Evolutionary conservation across 2,113 vertebrate genomes (phyloP).

Genomic region (Cololabis saira): DNA sequence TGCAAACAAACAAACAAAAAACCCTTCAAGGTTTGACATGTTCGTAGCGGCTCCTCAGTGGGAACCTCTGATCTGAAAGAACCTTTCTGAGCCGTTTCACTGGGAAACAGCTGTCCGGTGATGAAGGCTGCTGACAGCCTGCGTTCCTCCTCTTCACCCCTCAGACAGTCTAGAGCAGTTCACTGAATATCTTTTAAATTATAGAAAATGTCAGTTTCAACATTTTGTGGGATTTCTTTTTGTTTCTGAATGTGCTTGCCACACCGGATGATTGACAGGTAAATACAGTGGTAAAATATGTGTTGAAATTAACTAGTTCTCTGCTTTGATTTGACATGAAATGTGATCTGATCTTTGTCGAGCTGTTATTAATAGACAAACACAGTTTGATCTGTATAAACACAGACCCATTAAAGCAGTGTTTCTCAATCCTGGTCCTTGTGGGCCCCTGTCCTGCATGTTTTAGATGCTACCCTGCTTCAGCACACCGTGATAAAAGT

Average conservation of each 20-base stretch:
- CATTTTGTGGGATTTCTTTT: neutral
- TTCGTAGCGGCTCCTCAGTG: neutral
- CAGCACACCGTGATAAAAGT: too few relatives aligned
- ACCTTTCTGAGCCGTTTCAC: slow-evolving; percentile 6
- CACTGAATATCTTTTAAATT: neutral
- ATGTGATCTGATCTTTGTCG: too few relatives aligned
- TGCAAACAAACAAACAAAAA: neutral
- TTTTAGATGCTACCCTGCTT: too few relatives aligned
- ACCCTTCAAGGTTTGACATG: neutral
- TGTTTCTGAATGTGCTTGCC: neutral
- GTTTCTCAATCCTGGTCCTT: too few relatives aligned
- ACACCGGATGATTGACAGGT: neutral
- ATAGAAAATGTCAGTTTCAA: neutral
- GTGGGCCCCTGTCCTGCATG: too few relatives aligned
- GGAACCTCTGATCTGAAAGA: neutral
- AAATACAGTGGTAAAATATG: neutral
- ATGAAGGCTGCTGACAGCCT: neutral
- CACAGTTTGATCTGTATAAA: too few relatives aligned
- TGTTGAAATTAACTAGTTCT: neutral
- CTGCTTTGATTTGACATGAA: too few relatives aligned
- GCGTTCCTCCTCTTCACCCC: neutral
- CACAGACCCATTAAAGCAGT: too few relatives aligned
- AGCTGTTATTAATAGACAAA: too few relatives aligned
- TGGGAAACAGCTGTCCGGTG: slow-evolving; percentile 2
- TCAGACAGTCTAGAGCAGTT: neutral